phyloP scores from a whole-genome alignment of 2,113 vertebrate species.

The Echinops telfairi region DNA sequence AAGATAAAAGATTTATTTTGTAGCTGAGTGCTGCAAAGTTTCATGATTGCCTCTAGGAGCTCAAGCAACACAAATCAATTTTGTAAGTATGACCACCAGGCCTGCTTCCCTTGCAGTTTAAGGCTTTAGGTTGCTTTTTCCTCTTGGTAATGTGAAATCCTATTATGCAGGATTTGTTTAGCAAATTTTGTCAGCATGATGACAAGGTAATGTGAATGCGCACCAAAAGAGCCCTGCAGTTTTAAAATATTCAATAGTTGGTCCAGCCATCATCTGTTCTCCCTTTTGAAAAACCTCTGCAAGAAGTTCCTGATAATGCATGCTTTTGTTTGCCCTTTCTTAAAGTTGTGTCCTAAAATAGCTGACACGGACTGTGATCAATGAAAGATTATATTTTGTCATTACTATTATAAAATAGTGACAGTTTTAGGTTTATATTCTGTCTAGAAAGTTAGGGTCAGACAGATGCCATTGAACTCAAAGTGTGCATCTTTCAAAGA shows the following conservation, averaged over 20 bases:
- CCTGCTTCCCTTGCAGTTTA: conserved; percentile 33
- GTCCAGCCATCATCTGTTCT: conserved; percentile 41
- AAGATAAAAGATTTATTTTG: conserved; percentile 54
- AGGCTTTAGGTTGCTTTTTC: conserved; percentile 53
- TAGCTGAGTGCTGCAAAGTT: conserved; percentile 54
- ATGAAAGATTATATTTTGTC: conserved; percentile 51
- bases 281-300: conserved; percentile 47
- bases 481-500: conserved; percentile 8
- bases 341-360: conserved; percentile 1
- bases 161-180: conserved; percentile 67
- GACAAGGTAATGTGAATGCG: conserved; percentile 34
- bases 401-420: conserved; percentile 33
- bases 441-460: conserved; percentile 13
- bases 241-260: conserved; percentile 57
- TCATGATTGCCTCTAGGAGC: conserved; percentile 40
- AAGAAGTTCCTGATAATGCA: conserved; percentile 43
- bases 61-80: conserved; percentile 68
- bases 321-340: conserved; percentile 28
- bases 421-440: conserved; percentile 23
- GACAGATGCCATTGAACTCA: neutral
- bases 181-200: conserved; percentile 63
- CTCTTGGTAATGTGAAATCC: conserved; percentile 64
- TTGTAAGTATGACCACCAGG: conserved; percentile 60
- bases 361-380: conserved; percentile 18
- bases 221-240: neutral